Evolutionary conservation across 1,140 invertebrate species (phyloP), one percentile per base, ranked within the genome.

Genomic region (Leptinotarsa defecta): DNA sequence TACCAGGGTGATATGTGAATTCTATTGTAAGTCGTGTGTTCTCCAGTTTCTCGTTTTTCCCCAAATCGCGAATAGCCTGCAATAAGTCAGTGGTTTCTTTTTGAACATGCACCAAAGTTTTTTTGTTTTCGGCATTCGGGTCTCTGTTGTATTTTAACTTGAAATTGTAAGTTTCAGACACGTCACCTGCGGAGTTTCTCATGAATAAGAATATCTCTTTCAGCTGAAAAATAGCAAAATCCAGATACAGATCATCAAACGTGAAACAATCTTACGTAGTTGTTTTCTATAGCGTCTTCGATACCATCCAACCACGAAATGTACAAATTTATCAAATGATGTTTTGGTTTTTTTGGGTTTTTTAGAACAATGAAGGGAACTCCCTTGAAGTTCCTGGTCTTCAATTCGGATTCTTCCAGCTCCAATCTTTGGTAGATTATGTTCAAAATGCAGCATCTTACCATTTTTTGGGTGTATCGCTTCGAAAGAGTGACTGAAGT

Each of bases 401-500:
- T 65, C 64, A 65, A 65, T 24, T 34, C 20, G 27, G 64, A 24
- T 24, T 65, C n/a, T 22, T 22, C 27, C 13, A 65, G 20, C 13
- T 17, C 17, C 13, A 65, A 24, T 65, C 64, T 65, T 17, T 34
- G 64, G 20, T 65, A 22, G 0, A 65, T 13, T 24, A 65, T 34
- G 27, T 65, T 65, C 64, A 65, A 27, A 19, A 65, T 65, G 17
- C 17, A 65, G 13, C 20, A 22, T 34, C 11, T 65, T 5, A 65
- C 20, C 20, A 34, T 34, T 24, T 13, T 20, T 15, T 65, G 17
- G 11, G 15, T 34, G 22, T 20, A 65, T 20, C 20, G 17, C 27
- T 65, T 65, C n/a, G 64, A 22, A 24, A 65, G 64, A 19, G 64
- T 65, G 64, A 65, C 20, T 22, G 64, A 65, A 19, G 15, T 20